Evolutionary conservation across 1,140 invertebrate species (phyloP).

Genomic region (Amyelois transitella): DNA sequence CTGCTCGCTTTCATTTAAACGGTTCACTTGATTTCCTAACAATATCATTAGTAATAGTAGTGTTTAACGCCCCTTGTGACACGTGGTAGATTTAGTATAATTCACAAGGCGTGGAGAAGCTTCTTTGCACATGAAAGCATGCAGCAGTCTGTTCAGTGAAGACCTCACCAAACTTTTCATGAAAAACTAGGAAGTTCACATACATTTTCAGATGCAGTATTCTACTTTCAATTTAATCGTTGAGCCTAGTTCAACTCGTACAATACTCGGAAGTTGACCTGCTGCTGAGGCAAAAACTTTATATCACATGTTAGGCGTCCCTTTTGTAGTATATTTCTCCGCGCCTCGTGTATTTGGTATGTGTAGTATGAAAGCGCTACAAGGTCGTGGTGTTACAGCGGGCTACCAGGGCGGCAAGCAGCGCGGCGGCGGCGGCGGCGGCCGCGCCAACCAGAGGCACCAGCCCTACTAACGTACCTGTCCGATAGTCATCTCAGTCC

Average conservation of each 20-base stretch:
- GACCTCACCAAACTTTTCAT: no score
- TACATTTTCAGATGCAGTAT: no score
- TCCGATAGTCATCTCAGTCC: slow-evolving; percentile 67
- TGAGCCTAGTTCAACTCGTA: no score
- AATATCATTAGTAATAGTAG: neutral
- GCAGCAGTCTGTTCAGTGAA: no score
- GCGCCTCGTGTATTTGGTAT: no score
- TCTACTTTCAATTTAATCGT: no score
- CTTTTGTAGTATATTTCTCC: no score
- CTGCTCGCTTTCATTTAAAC: neutral
- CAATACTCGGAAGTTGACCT: no score
- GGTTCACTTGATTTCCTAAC: neutral
- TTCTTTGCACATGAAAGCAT: neutral
- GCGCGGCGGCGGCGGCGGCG: slow-evolving; percentile 79
- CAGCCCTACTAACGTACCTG: slow-evolving; percentile 81
- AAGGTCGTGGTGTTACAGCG: slow-evolving; percentile 52
- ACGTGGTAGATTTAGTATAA: neutral
- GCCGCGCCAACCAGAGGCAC: slow-evolving; percentile 83
- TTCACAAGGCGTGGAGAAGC: neutral
- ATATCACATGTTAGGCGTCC: no score
- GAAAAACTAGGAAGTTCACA: no score
- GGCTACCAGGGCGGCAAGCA: slow-evolving; percentile 79
- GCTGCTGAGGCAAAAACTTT: no score
- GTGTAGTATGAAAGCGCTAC: slow-evolving; percentile 6
- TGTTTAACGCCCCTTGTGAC: neutral